Evolutionary conservation across 1,140 invertebrate genomes (phyloP), one percentile per base, ranked within the genome.

Genomic region (Drosophila pachea): DNA sequence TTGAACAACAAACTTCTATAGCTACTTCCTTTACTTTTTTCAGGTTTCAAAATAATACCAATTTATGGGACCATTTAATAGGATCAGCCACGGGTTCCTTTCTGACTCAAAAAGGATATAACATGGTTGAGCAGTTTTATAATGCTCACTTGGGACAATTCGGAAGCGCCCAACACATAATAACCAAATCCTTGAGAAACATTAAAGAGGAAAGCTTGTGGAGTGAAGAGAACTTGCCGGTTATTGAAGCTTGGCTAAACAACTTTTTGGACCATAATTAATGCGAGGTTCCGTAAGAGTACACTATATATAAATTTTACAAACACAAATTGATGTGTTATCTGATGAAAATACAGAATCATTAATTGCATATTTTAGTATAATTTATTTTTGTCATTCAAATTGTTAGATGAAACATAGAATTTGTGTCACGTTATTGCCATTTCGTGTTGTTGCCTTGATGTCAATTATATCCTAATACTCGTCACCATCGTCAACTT

Each of bases 41-140:
- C 73, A 94, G 93, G 78, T 93, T 94, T 74, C 89, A 91, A 53
- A 91, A 91, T 29, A 94, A 93, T 77, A 92, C 92, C 0, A 92
- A 93, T 72, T 84, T 95, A 9, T 95, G 94, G 94, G 92, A 94
- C 58, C 93, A 91, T 74, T 89, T 95, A 5, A 92, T 95, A 9
- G 92, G 93, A 48, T 92, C 93, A 7, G 93, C 94, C 0, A 94
- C 94, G 0, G 93, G 92, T 0, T 91, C 92, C 8, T 95, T 95
- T 78, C 94, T 92, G 35, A 94, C 93, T 0, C 91, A 94, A 77
- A 91, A 93, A 64, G 94, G 94, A 7, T 90, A 94, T 22, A 91
- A 94, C 38, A 91, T 93, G 89, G 94, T 95, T 0, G 91, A 91
- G 1, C 90, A 92, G 35, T 74, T 94, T 0, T 93, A 94, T 54